A percentile compares a stretch with the other conserved stretches of the same genome.
phyloP scores from a whole-genome alignment of 2,113 vertebrate genomes.

The Steatornis caripensis region DNA sequence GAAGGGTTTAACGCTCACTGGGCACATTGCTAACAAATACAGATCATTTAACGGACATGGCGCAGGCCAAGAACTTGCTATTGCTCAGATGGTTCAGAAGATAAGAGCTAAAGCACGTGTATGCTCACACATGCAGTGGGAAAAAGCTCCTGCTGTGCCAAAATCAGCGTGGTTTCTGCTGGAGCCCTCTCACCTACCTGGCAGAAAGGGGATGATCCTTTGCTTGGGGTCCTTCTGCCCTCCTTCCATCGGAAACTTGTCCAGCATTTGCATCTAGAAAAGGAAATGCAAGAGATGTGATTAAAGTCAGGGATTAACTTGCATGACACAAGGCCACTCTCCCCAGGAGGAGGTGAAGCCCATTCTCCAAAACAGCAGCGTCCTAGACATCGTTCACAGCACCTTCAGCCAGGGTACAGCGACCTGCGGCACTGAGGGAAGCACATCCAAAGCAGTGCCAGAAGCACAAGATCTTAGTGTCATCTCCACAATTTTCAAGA shows the following conservation, averaged over 20 bases:
- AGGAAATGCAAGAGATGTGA: background rate
- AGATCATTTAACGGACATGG: background rate
- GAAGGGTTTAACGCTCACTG: background rate
- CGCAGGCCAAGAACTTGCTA: background rate
- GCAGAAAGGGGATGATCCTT: conserved; percentile 95
- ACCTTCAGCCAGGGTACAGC: background rate
- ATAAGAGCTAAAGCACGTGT: background rate
- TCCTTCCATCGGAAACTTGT: conserved; percentile 98
- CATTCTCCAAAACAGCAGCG: background rate
- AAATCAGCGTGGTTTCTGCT: background rate
- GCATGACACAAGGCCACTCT: background rate
- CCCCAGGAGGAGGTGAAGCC: background rate
- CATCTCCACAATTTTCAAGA: background rate
- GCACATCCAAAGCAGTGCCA: background rate
- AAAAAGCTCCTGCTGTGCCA: background rate
- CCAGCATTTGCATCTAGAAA: conserved; percentile 96
- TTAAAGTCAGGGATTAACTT: background rate
- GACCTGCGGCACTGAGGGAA: background rate
- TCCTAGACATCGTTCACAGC: background rate
- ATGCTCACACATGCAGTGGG: background rate
- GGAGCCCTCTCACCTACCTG: conserved; percentile 75
- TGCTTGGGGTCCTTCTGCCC: conserved; percentile 98
- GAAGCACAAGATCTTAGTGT: background rate
- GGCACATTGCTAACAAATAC: background rate
- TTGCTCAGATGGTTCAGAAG: background rate